These are phyloP conservation scores for Leistus spinibarbis DNA, from an alignment of 2,888 invertebrate genomes.

Conservation along the genomic window DNA sequence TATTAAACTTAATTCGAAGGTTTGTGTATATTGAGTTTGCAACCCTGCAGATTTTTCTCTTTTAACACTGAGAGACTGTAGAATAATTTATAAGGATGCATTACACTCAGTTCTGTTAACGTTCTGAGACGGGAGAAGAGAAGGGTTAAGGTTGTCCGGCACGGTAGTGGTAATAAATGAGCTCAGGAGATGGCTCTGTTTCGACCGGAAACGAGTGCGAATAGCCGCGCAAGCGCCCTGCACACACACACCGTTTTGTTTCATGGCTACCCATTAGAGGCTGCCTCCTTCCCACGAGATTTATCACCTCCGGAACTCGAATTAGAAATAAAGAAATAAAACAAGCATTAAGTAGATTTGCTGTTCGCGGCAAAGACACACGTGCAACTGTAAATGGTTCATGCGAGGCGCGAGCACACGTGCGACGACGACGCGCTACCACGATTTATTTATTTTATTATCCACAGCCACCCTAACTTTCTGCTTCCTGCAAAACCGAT, in stretches of 20 bases:
- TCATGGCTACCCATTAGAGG: constrained; percentile 31
- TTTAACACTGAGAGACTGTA: neutral
- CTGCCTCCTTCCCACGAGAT: constrained; percentile 14
- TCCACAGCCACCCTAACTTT: constrained; percentile 12
- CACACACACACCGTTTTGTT: constrained; percentile 19
- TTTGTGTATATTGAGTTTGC: neutral
- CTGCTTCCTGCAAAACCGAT: constrained; percentile 12
- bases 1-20: neutral
- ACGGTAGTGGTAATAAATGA: neutral
- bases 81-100: neutral
- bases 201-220: constrained; percentile 5
- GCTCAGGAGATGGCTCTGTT: constrained; percentile 31
- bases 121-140: neutral
- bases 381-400: constrained; percentile 35
- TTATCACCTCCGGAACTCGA: constrained; percentile 34
- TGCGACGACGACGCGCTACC: neutral
- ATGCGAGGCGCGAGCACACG: constrained; percentile 18
- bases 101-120: neutral
- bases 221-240: neutral
- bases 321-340: constrained; percentile 39
- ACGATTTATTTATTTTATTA: constrained; percentile 28
- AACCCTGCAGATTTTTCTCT: neutral
- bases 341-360: constrained; percentile 38
- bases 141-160: constrained; percentile 5
- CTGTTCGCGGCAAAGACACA: constrained; percentile 37